Evolutionary conservation across 2,797 vertebrate species (phyloP), one percentile per base, ranked within the genome.

Genomic region (Semotilus atromaculatus): DNA sequence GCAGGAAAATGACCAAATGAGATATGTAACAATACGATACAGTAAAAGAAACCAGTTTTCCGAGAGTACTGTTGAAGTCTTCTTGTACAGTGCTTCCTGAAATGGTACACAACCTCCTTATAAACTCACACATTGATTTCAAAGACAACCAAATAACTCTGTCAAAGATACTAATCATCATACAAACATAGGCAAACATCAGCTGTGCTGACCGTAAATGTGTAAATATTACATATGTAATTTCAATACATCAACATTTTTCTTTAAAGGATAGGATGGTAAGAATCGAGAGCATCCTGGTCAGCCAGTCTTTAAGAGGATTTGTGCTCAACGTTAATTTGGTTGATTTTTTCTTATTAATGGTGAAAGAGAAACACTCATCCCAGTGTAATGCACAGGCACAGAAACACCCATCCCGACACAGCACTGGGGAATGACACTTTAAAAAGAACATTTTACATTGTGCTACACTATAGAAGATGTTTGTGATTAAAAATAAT

Each of bases 321-420:
- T 74, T 77, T 77, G 23, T 21, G 7, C 7, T 77, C n/a, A 62
- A 29, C 43, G 14, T 21, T 62, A 29, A 78, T 78, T 78, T 64
- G 40, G n/a, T 78, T 78, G 3, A 60, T 78, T 78, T 78, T 55
- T 45, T 64, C n/a, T 40, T 26, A 78, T 43, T 40, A 43, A 62
- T 36, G 7, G 31, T 38, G 31, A 55, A 76, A 53, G 9, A 74
- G 29, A 74, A 53, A 53, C 71, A 51, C 71, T 38, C 3, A 16
- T 75, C 29, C 29, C 14, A 66, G 29, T 19, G 16, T 31, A 66
- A 31, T 66, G 29, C n/a, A 48, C 7, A 18, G n/a, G 29, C 9
- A 23, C 5, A 19, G 16, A 72, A 48, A 21, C 26, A 29, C 45
- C 29, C 16, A 53, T 34, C 45, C 45, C 71, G 31, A 10, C 1